Conservation (phyloP, 2,113 vertebrate species). For the Sander lucioperca region DNA sequence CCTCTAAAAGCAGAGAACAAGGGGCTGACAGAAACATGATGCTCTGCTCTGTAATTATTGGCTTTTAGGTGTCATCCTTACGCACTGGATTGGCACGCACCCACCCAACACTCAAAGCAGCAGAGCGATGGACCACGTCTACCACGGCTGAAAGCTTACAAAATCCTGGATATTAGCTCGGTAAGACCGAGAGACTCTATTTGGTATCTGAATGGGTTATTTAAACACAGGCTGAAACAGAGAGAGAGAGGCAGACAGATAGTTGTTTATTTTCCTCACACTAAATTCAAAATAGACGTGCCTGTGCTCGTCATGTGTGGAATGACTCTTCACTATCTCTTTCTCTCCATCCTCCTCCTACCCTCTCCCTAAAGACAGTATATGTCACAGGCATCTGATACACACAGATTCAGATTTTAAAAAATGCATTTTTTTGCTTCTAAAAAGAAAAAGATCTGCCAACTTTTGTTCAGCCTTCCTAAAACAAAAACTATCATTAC, state of each 20-base stretch:
- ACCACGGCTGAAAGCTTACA: conserved; percentile 46
- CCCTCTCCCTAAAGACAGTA: conserved; percentile 1
- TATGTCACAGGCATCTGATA: conserved; percentile 16
- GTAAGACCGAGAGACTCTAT: conserved; percentile 35
- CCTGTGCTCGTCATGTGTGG: conserved; percentile 49
- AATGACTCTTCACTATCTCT: conserved; percentile 22
- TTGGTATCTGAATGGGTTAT: conserved; percentile 20
- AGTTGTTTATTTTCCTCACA: conserved; percentile 45
- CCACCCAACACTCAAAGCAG: conserved; percentile 39
- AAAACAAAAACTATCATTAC: not conserved
- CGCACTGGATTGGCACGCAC: conserved; percentile 54
- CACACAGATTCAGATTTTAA: not conserved
- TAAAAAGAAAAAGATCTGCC: not conserved
- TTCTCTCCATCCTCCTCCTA: conserved; percentile 12
- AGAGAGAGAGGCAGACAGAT: conserved; percentile 18
- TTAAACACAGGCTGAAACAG: conserved; percentile 36
- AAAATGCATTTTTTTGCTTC: not conserved
- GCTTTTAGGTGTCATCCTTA: conserved; percentile 68
- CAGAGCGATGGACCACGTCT: conserved; percentile 18
- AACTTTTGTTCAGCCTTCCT: not conserved
- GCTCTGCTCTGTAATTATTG: conserved; percentile 74
- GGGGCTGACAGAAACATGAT: conserved; percentile 47
- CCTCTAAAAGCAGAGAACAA: conserved; percentile 59
- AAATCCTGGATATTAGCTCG: conserved; percentile 30
- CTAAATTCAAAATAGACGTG: conserved; percentile 63